Conservation (phyloP, 2,888 invertebrate species). For the Ethmia dodecea region DNA sequence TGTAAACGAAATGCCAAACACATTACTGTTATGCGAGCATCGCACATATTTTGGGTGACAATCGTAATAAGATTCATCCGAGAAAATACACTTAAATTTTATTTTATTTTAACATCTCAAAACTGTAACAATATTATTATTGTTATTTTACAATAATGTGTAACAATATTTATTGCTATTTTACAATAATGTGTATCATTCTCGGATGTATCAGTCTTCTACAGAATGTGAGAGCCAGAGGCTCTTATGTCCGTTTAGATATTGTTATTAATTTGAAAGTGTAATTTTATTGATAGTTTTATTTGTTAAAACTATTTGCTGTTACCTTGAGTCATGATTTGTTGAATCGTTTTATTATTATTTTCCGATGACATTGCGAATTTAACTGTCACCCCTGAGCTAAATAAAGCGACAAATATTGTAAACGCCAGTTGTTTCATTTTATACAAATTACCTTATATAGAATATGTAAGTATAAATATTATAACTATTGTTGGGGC, state of each 20-base stretch:
- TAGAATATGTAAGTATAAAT: too few relatives aligned
- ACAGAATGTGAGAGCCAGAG: slow-evolving; percentile 3
- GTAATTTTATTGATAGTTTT: slow-evolving; percentile 69
- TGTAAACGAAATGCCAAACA: slow-evolving; percentile 58
- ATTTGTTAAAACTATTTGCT: slow-evolving; percentile 70
- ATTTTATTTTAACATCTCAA: slow-evolving; percentile 7
- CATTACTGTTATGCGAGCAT: slow-evolving; percentile 42
- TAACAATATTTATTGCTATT: neutral
- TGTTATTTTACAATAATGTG: slow-evolving; percentile 1
- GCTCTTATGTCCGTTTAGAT: slow-evolving; percentile 22
- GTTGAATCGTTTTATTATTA: slow-evolving; percentile 73
- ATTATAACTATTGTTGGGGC: too few relatives aligned
- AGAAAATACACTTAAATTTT: slow-evolving; percentile 11
- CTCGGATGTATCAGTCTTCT: slow-evolving; percentile 18
- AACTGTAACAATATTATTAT: slow-evolving; percentile 1
- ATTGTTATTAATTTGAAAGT: slow-evolving; percentile 51
- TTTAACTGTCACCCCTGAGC: slow-evolving; percentile 72
- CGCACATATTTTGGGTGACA: slow-evolving; percentile 46
- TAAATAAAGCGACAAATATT: slow-evolving; percentile 74
- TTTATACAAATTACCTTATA: too few relatives aligned
- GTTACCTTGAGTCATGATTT: slow-evolving; percentile 76
- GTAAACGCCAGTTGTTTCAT: slow-evolving; percentile 58
- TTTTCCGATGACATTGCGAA: slow-evolving; percentile 71
- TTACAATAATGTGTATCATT: too few relatives aligned
- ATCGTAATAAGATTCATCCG: slow-evolving; percentile 38